Conservation (phyloP, 1,140 invertebrate species). For the Drosophila repletoides region DNA sequence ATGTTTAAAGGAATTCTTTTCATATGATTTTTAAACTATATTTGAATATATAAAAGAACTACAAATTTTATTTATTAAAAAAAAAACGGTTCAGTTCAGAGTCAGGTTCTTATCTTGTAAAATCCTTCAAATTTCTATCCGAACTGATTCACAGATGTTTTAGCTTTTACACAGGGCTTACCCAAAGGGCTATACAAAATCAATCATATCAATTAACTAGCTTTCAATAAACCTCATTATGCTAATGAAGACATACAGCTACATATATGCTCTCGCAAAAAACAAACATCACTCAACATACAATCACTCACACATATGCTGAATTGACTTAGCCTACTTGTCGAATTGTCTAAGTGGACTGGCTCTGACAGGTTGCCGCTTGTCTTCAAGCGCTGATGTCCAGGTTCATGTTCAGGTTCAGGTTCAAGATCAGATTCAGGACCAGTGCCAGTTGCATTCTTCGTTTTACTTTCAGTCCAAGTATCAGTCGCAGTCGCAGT, state of each 20-base stretch:
- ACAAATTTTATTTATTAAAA: too few relatives aligned
- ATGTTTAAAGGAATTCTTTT: too few relatives aligned
- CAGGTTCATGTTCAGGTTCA: background rate
- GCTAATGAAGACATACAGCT: conserved; percentile 73
- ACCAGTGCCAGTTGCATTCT: background rate
- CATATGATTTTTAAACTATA: too few relatives aligned
- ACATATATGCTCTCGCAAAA: too few relatives aligned
- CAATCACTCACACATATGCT: background rate
- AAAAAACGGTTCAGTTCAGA: too few relatives aligned
- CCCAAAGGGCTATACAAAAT: conserved; percentile 10
- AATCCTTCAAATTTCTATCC: too few relatives aligned
- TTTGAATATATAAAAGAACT: too few relatives aligned
- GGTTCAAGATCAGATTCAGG: background rate
- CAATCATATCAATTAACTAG: conserved; percentile 65
- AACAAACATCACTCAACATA: conserved; percentile 3
- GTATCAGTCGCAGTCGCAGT: conserved; percentile 8
- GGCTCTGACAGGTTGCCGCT: conserved; percentile 6
- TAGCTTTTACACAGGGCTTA: too few relatives aligned
- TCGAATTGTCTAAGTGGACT: conserved; percentile 52
- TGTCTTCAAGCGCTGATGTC: background rate
- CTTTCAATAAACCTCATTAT: conserved; percentile 75
- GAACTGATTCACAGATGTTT: too few relatives aligned
- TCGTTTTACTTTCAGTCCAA: background rate
- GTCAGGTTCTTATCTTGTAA: too few relatives aligned
- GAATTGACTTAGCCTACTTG: conserved; percentile 53